Percentiles rank a stretch among this genome's conserved stretches.
Conservation (phyloP, 2,113 vertebrate genomes). For the Leptosomus discolor region DNA sequence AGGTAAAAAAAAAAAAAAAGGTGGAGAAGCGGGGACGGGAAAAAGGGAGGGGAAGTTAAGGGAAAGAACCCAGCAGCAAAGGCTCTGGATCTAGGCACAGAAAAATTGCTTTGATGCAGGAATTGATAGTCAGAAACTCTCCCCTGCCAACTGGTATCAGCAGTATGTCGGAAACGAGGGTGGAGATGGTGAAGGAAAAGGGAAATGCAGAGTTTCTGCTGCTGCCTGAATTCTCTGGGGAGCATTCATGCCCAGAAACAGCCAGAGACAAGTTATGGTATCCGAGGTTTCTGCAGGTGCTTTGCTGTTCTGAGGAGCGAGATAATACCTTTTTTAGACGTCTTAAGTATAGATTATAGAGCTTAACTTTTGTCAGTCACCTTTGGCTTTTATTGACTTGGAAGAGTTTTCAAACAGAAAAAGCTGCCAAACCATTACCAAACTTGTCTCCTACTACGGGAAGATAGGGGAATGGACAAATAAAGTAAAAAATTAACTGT, state of each 20-base stretch:
- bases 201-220: background rate
- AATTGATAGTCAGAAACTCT: background rate
- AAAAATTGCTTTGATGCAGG: background rate
- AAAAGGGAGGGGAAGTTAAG: background rate
- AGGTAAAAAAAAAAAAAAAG: too few relatives aligned
- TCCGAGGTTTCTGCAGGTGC: background rate
- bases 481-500: background rate
- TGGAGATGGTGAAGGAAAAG: background rate
- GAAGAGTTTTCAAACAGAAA: background rate
- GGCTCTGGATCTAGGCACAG: background rate
- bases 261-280: background rate
- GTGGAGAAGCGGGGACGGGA: background rate
- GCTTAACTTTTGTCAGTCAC: background rate
- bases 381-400: background rate
- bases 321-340: background rate
- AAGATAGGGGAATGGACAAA: background rate
- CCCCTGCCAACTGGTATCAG: background rate
- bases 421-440: background rate
- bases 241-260: background rate
- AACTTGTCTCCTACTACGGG: background rate
- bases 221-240: background rate
- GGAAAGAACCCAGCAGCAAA: background rate
- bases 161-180: background rate
- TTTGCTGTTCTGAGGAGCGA: background rate
- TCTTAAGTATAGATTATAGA: background rate